Evolutionary conservation across 2,797 vertebrate genomes (phyloP), one percentile per base, ranked within the genome.

Genomic region (Steatocranus sp.): DNA sequence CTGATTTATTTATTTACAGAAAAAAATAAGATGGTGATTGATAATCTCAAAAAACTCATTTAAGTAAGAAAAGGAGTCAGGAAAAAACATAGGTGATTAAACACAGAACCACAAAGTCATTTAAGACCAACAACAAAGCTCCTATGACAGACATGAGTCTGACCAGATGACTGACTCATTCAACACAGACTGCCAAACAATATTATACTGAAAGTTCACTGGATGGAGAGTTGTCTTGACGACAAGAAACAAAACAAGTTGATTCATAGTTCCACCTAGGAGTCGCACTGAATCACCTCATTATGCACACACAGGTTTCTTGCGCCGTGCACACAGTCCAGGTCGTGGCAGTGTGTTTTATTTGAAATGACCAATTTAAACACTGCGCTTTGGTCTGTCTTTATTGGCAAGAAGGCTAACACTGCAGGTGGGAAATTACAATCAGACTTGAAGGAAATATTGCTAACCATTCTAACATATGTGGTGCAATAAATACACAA

Each of bases 161-260:
- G 76, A 75, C 53, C 61, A 82, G 81, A 81, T 2, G 5, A 80
- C 79, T 87, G 81, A 89, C 32, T 90, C 82, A 86, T 43, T 89
- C 75, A 75, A 75, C 76, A 56, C 82, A 41, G 56, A 14, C 46
- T 8, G 53, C 80, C 61, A 88, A 41, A 86, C 80, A 38, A 76
- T 54, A 73, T 58, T 51, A 66, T 53, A 41, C 61, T 36, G 20
- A 79, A 83, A 36, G 83, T 82, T 84, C 76, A 85, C 49, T 36
- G 68, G 48, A 88, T 3, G 53, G 85, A 87, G 78, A 18, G 84
- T 91, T 11, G 83, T 70, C 92, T 94, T 89, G 97, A 97, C 90
- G 92, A 98, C 90, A 96, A 96, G 50, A 97, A 91, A 90, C 90
- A 88, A 90, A 92, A 94, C 88, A 88, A 86, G 84, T 9, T 61